Base-by-base conservation (phyloP, 2,888 invertebrate species). In the Caenorhabditis imperialis region DNA sequence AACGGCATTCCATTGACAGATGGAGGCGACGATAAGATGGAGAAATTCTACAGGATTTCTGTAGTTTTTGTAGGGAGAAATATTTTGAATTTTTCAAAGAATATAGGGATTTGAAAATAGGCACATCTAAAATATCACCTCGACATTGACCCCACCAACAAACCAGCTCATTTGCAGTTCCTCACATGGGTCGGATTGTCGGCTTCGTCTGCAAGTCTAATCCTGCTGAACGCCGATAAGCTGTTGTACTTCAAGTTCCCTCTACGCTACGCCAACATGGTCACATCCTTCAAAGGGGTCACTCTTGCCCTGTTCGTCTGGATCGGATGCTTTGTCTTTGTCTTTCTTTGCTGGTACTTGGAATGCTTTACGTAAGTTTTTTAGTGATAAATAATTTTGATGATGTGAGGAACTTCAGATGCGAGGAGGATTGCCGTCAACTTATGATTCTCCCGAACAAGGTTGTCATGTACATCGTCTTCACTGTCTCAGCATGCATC, bases 181-280 rank as follows among this genome's bases (percentile, higher is more conserved):
- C 60, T 84, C 18, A 83, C 84, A 42, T 87, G 87, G 87, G 82
- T 86, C 35, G 83, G 79, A 14, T 54, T 87, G 37, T 84, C 84
- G 38, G 84, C 82, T 5, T 87, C 87, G 30, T 81, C 81, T n/a
- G 65, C 85, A 14, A 84, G 84, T 38, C 79, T 87, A 47, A 86
- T 87, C 40, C 78, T 86, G 10, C 79, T 87, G 42, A 87, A 87
- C 54, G 72, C 85, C 42, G 87, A 87, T 65, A 87, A 87, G 58
- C 74, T 87, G 7, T 69, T 85, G 44, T 87, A 83, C 57, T 87
- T 87, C 78, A 85, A 84, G 33, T 87, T 84, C 54, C 87, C 87
- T 7, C 62, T 87, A 16, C 77, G 86, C 60, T 87, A 87, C 48
- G 73, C 82, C 6, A 74, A 76, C 38, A 81, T 78, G 55, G 85